A percentile compares a stretch with the other conserved stretches of the same genome.
phyloP scores from a whole-genome alignment of 2,888 invertebrate genomes.

The Caenorhabditis afra region DNA sequence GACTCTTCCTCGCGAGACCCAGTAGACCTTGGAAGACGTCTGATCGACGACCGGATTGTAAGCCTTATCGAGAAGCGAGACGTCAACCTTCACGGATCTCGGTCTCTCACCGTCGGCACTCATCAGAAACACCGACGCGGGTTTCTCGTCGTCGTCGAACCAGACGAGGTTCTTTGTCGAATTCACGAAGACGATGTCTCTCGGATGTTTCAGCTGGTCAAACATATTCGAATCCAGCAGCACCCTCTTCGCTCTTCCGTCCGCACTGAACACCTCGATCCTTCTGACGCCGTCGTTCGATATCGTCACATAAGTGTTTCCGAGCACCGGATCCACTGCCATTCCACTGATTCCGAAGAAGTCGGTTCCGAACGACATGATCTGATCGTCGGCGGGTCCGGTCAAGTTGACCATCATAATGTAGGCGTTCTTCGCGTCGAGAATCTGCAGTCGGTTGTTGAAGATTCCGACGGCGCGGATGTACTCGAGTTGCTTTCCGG shows the following conservation, averaged over 20 bases:
- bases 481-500: conserved; percentile 38
- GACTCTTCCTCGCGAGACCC: conserved; percentile 33
- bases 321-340: conserved; percentile 35
- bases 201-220: conserved; percentile 17
- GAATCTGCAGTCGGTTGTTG: conserved; percentile 25
- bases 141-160: conserved; percentile 36
- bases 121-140: conserved; percentile 30
- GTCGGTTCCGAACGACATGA: conserved; percentile 30
- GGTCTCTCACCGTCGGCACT: conserved; percentile 3
- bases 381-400: conserved; percentile 32
- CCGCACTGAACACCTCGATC: conserved; percentile 37
- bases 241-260: conserved; percentile 32
- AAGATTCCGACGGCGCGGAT: conserved; percentile 36
- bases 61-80: conserved; percentile 31
- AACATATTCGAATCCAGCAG: conserved; percentile 11
- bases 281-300: conserved; percentile 19
- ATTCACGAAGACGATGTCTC: conserved; percentile 32
- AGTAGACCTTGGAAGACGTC: conserved; percentile 19
- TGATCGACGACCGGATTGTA: conserved; percentile 41
- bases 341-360: conserved; percentile 42
- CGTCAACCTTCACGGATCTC: conserved; percentile 23
- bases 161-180: conserved; percentile 26
- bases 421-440: conserved; percentile 11
- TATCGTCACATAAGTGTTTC: conserved; percentile 37
- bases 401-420: conserved; percentile 30